Base-by-base conservation (phyloP, 2,113 vertebrate species). In the Argyrosomus japonicus region DNA sequence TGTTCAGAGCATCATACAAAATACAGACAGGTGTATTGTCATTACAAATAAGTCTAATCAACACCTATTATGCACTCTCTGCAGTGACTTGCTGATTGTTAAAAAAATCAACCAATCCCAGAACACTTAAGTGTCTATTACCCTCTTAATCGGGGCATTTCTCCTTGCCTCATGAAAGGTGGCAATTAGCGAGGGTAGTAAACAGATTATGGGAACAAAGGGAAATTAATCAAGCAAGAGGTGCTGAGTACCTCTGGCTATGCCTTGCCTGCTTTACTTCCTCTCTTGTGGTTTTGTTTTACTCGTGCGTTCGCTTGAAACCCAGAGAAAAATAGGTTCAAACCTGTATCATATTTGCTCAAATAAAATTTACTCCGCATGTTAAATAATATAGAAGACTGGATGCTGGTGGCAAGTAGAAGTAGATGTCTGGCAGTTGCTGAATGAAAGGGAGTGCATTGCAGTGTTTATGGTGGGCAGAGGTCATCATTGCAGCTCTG, bases 141-240 rank as follows among this genome's bases (percentile, higher is more conserved):
- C 71, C 71, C 62, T 56, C 83, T 76, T 85, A 86, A 86, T 82
- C 79, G 19, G 40, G 25, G 29, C 75, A 78, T 23, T 25, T 86
- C 60, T 57, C 40, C 45, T 75, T 61, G 69, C 56, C 73, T 40
- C 10, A 21, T 87, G 74, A 76, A 75, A 83, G 75, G 76, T 60
- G 73, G 79, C 54, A 88, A 88, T 93, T 91, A 92, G 53, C 27
- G 68, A 69, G 32, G 27, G 5, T 57, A 61, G 64, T 86, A 83
- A 91, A 92, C 81, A 85, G 70, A 63, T 87, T 76, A 79, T 50
- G 32, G 58, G 75, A 92, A 86, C 83, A 87, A 82, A 82, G 60
- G 67, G 51, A 62, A 79, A 87, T 89, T 51, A 92, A 90, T 91
- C 82, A 93, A 81, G 70, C 62, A n/a, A 25, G 78, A 75, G 57